Percentiles rank a stretch among this genome's conserved stretches.
These are phyloP conservation scores for Spisula solida DNA, from an alignment of 2,888 invertebrate genomes.

Conservation along the genomic window DNA sequence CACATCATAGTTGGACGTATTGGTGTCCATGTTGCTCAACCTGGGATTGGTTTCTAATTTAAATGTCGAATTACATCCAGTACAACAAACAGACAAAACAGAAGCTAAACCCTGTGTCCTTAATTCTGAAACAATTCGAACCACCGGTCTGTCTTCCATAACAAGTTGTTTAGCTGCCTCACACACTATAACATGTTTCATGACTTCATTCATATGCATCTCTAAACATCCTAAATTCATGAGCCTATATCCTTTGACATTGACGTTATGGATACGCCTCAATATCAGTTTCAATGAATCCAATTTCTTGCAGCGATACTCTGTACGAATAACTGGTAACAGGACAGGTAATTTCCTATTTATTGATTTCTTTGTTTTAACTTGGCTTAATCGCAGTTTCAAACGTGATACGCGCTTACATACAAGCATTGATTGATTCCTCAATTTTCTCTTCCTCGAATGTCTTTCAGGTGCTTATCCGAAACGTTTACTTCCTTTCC, in stretches of 20 bases:
- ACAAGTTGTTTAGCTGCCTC: not conserved
- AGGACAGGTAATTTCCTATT: not conserved
- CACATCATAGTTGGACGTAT: slow-evolving; percentile 49
- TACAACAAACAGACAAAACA: not conserved
- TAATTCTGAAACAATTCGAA: not conserved
- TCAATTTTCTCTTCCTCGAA: not conserved
- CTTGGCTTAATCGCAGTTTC: not conserved
- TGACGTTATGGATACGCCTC: not conserved
- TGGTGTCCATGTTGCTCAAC: slow-evolving; percentile 5
- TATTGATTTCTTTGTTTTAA: not conserved
- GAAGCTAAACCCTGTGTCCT: slow-evolving; percentile 22
- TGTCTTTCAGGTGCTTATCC: not conserved
- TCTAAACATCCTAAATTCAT: slow-evolving; percentile 2
- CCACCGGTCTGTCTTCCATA: not conserved
- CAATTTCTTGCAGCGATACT: not conserved
- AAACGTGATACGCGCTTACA: not conserved
- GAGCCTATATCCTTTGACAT: slow-evolving; percentile 16
- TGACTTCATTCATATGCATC: not conserved
- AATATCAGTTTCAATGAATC: not conserved
- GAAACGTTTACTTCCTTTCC: not conserved
- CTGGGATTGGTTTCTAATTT: slow-evolving; percentile 33
- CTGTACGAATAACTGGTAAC: not conserved
- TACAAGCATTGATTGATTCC: not conserved
- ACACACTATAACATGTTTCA: slow-evolving; percentile 14
- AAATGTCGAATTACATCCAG: slow-evolving; percentile 16